These are phyloP conservation scores for Drosophila buzzatii DNA, from an alignment of 2,888 invertebrate species.

Conservation along the genomic window DNA sequence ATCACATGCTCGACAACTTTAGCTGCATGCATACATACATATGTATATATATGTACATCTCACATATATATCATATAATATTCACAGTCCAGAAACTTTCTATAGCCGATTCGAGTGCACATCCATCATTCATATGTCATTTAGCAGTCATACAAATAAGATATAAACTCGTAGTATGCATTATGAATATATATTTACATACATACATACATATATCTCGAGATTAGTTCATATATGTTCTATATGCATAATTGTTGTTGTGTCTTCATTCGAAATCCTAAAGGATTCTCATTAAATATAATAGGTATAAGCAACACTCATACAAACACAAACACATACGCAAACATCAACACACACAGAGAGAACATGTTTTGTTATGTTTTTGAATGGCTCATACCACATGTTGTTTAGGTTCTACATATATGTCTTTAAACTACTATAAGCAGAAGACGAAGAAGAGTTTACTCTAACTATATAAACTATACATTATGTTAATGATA, in stretches of 20 bases:
- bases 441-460: conserved; percentile 5
- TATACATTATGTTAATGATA: conserved; percentile 51
- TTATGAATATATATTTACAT: conserved; percentile 20
- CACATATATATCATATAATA: conserved; percentile 8
- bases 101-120: conserved; percentile 26
- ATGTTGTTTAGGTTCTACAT: conserved; percentile 52
- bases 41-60: conserved; percentile 9
- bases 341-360: not conserved
- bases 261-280: conserved; percentile 62
- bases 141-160: conserved; percentile 10
- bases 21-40: conserved; percentile 6
- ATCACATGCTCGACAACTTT: conserved; percentile 38
- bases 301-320: conserved; percentile 27
- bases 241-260: conserved; percentile 69
- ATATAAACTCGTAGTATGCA: conserved; percentile 22
- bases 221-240: conserved; percentile 41
- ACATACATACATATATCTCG: conserved; percentile 6
- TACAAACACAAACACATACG: not conserved
- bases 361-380: conserved; percentile 56
- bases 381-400: conserved; percentile 44
- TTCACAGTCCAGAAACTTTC: conserved; percentile 9
- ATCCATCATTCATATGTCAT: conserved; percentile 27
- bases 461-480: conserved; percentile 24
- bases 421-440: conserved; percentile 35
- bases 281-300: conserved; percentile 28